Conservation (phyloP, 35 echinoderm and acorn worm species). For the Holothuria glaberrima region DNA sequence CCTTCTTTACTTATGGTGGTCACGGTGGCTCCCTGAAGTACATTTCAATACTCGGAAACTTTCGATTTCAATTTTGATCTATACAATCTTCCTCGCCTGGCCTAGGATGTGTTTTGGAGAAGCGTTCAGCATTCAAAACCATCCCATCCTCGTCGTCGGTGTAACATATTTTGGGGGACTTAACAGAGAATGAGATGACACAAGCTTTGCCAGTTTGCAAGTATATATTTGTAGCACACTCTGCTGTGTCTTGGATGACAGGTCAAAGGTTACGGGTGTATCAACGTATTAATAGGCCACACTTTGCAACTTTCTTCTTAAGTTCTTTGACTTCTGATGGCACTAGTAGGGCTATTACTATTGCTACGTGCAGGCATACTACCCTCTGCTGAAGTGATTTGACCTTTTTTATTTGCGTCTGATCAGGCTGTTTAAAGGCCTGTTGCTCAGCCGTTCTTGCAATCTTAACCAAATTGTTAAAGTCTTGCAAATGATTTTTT, state of each 20-base stretch:
- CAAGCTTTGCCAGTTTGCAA: background rate
- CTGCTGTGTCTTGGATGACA: background rate
- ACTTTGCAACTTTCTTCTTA: no score
- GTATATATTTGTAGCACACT: background rate
- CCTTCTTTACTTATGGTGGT: background rate
- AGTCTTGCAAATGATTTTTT: no score
- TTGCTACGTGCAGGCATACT: no score
- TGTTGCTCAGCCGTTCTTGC: no score
- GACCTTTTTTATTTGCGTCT: no score
- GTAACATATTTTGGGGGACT: background rate
- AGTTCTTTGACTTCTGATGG: no score
- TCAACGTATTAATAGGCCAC: slow-evolving; percentile 6
- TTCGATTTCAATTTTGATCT: background rate
- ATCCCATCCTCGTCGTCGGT: slow-evolving; percentile 20
- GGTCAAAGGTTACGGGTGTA: background rate
- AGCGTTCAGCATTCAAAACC: background rate
- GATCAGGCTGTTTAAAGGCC: no score
- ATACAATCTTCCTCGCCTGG: background rate
- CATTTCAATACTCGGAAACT: background rate
- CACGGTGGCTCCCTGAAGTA: background rate
- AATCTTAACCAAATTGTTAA: no score
- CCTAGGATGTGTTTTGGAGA: background rate
- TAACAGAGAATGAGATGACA: background rate
- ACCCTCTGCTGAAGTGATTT: no score
- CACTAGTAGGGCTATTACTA: no score